Base-by-base conservation (phyloP, 2,797 vertebrate species). In the Podarcis siculus region DNA sequence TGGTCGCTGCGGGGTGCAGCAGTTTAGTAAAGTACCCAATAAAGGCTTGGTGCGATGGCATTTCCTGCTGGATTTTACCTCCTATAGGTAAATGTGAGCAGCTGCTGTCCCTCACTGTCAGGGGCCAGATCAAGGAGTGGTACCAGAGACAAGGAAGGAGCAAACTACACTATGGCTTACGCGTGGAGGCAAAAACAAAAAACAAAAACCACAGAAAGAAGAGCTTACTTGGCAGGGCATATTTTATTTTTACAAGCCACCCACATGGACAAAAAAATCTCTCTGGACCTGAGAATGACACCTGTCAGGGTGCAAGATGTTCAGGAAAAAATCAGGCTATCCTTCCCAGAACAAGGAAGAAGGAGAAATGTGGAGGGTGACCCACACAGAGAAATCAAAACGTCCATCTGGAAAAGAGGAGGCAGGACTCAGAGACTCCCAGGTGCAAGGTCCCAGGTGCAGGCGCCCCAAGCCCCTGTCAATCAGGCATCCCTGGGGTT, bases 301-400 rank as follows among this genome's bases (percentile, higher is more conserved):
- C 97, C 96, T 97, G 97, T 95, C 93, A 95, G 93, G 92, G 92
- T 94, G 89, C 91, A 93, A 95, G 90, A 94, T 87, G 89, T 91
- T 92, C 94, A 95, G 92, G 92, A 94, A 88, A 94, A 95, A 95
- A 92, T 3, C 91, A 78, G 82, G 90, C 91, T 95, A 93, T 93
- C 96, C 96, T 95, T 92, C 79, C 90, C 86, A 82, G 91, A 95
- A 94, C 93, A 92, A 94, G 90, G 91, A 90, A 2, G 1, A 79
- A 93, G 49, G 49, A 55, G 49, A 90, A 61, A 64, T 87, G 90
- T 45, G 0, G 37, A 91, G 89, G 94, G 93, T 93, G 94, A 78
- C 84, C 86, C 90, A 94, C 93, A 87, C 66, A 87, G 45, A 12
- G 93, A 96, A 95, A 97, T 97, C 94, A 97, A 97, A 83, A 96